Evolutionary conservation across 2,797 vertebrate genomes (phyloP), one percentile per base, ranked within the genome.

Genomic region (Hydrocynus forskahlii): DNA sequence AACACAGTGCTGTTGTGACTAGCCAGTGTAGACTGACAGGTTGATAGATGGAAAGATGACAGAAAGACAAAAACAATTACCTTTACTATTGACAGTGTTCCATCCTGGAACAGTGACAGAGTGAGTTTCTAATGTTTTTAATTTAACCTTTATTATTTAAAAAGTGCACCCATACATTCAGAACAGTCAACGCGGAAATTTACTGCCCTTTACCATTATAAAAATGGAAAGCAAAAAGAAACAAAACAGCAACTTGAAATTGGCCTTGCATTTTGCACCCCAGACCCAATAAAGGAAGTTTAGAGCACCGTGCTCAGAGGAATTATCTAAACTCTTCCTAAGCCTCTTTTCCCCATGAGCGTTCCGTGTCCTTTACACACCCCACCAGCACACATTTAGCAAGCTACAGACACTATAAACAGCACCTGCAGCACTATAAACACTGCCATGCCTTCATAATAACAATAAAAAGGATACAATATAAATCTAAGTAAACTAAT

Each of bases 261-360:
- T 80, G 84, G 19, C 25, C 54, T 74, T 50, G 52, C 25, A 80
- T 35, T 74, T 35, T 62, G 19, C 14, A 62, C 1, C 10, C 52
- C 13, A 19, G 12, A n/a, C 35, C 9, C 45, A 81, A 35, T 52
- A 81, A 84, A 89, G 88, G 89, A 91, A 92, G 88, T 89, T 40
- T 84, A 82, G 54, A 70, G 83, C 87, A 89, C 81, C 80, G 87
- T 86, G 84, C 83, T 83, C 63, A 87, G 89, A 89, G 88, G 88
- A 88, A 90, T 85, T 86, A 87, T 71, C 86, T 55, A 74, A 88
- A 89, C 88, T 89, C 88, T 90, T 89, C 84, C 55, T 84, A 88
- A 91, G 84, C 86, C 79, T 86, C 75, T 87, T 84, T 86, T 83
- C 80, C 80, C 84, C 69, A 78, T 66, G 86, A 84, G 87, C 87